These are phyloP conservation scores for Pantherophis alleghaniensis DNA, from an alignment of 2,797 vertebrate species.

Conservation along the genomic window DNA sequence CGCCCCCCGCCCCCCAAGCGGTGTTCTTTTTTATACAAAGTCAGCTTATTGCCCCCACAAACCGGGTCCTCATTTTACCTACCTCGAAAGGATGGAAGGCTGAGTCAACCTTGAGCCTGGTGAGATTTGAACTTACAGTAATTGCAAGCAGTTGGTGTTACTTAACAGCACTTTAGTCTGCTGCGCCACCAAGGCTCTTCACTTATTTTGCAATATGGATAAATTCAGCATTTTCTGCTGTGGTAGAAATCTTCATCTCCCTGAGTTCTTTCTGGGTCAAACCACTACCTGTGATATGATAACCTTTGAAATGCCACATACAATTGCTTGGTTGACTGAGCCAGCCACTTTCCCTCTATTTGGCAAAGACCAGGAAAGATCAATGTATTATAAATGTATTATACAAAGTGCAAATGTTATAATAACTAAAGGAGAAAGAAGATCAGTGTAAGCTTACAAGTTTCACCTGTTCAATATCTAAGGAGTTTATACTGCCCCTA, in stretches of 20 bases:
- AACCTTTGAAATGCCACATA: slow-evolving; percentile 19
- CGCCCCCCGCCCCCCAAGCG: too few species aligned
- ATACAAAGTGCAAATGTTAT: background rate
- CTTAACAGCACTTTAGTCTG: too few species aligned
- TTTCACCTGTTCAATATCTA: background rate
- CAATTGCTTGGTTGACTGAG: slow-evolving; percentile 1
- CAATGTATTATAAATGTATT: background rate
- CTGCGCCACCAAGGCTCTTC: too few species aligned
- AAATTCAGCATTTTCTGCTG: background rate
- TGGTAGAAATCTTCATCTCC: background rate
- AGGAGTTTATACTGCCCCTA: background rate
- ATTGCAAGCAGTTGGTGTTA: too few species aligned
- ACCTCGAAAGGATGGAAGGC: too few species aligned
- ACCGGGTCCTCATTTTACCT: too few species aligned
- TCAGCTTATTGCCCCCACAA: too few species aligned
- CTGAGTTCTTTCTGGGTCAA: background rate
- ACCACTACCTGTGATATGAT: background rate
- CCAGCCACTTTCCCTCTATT: background rate
- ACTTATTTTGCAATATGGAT: background rate
- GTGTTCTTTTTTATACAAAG: too few species aligned
- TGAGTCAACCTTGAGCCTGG: too few species aligned
- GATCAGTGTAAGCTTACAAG: background rate
- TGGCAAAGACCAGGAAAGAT: slow-evolving; percentile 15
- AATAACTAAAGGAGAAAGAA: background rate
- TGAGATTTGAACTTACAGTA: too few species aligned